Evolutionary conservation across 2,888 invertebrate genomes (phyloP), one percentile per base, ranked within the genome.

Genomic region (Dorcus hopei): DNA sequence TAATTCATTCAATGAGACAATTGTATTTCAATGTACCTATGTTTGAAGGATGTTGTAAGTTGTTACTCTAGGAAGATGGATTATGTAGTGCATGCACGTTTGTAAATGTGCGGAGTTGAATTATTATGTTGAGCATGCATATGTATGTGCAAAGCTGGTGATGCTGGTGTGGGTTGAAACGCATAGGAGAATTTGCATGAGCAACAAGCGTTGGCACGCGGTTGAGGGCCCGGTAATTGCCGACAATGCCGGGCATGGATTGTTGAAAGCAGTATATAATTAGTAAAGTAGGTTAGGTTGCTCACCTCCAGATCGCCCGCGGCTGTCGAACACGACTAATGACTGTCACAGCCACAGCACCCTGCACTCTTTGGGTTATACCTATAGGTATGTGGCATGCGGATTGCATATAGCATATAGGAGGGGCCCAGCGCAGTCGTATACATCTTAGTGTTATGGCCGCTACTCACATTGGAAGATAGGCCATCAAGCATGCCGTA

Each of bases 391-490:
- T 77, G 74, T 77, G 76, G 74, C 75, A 75, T 77, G 77, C 77
- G 77, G 76, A 77, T 77, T 78, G 78, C 77, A 77, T 77, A 77
- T 76, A 77, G 75, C 76, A 77, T 77, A 77, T 77, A 77, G 78
- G 77, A 77, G 77, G 78, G 76, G 75, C 74, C 81, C 80, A 81
- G 83, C 83, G 83, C 83, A 83, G 83, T 79, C 83, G 83, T 83
- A 83, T 82, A 83, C 83, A 83, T 83, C 79, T 79, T 79, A 78
- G 77, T 75, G 83, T 82, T 81, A 83, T 83, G 83, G 82, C 82
- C 83, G 80, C 82, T 81, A 82, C 82, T 82, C 83, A 83, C 83
- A 83, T 83, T 83, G 83, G 83, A 83, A 83, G 83, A 83, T 82
- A 81, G 82, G 82, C 83, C 83, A 83, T 83, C 83, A 83, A 83